These are phyloP conservation scores for Grammomys dolichurus DNA, from an alignment of 2,113 vertebrate genomes.

Conservation along the genomic window DNA sequence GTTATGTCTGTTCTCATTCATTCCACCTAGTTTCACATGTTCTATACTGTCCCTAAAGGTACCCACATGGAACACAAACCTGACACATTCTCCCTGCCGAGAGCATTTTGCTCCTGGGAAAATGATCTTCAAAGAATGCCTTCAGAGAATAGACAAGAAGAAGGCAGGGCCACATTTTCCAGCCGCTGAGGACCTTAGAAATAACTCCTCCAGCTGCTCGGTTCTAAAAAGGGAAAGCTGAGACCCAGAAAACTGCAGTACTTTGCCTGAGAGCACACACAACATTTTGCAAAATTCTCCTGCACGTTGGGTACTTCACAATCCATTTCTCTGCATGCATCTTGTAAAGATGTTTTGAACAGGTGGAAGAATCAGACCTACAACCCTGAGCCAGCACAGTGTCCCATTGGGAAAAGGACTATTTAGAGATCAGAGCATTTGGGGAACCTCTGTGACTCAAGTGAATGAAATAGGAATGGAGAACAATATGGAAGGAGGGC, in stretches of 20 bases:
- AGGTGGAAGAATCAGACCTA: conserved; percentile 15
- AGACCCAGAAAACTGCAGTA: conserved; percentile 77
- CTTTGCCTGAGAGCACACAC: conserved; percentile 64
- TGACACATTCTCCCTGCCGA: conserved; percentile 39
- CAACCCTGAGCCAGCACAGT: neutral
- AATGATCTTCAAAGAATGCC: conserved; percentile 64
- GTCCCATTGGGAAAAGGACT: neutral
- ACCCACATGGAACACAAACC: conserved; percentile 14
- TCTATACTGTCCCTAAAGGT: conserved; percentile 22
- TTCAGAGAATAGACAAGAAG: conserved; percentile 69
- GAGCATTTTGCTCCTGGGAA: neutral
- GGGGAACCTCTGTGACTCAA: neutral
- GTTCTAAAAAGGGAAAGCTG: conserved; percentile 77
- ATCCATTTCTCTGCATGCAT: conserved; percentile 48
- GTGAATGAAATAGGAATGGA: neutral
- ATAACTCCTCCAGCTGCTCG: conserved; percentile 78
- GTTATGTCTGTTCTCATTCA: neutral
- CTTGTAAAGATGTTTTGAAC: conserved; percentile 57
- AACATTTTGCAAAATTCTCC: conserved; percentile 50
- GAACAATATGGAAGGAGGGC: neutral
- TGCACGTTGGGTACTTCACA: conserved; percentile 15
- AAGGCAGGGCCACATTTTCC: conserved; percentile 62
- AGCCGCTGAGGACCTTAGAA: conserved; percentile 72
- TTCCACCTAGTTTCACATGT: neutral
- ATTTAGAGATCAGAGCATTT: neutral